Evolutionary conservation across 1,140 invertebrate genomes (phyloP).

Genomic region (Bicyclus anynana): DNA sequence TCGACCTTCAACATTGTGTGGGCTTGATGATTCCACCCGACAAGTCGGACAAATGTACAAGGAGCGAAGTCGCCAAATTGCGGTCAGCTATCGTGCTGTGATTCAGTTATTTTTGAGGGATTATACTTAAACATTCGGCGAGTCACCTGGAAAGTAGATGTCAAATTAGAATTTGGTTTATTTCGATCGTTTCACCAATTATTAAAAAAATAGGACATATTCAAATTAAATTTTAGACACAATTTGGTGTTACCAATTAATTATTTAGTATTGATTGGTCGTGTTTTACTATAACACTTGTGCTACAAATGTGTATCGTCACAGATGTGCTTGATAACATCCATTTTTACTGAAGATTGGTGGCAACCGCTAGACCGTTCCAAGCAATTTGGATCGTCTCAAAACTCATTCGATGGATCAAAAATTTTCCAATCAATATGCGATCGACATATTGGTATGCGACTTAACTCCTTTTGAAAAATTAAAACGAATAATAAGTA

Average conservation of each 20-base stretch:
- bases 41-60: conserved; percentile 31
- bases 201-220: conserved; percentile 44
- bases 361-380: conserved; percentile 26
- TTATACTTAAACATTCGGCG: conserved; percentile 75
- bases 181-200: conserved; percentile 56
- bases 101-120: conserved; percentile 64
- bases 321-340: conserved; percentile 58
- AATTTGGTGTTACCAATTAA: conserved; percentile 65
- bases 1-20: not conserved
- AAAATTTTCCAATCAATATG: not conserved
- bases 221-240: conserved; percentile 42
- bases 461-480: not conserved
- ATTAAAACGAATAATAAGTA: not conserved
- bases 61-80: conserved; percentile 49
- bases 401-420: no score
- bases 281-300: conserved; percentile 45
- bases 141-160: conserved; percentile 75
- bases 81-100: conserved; percentile 60
- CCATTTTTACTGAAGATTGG: conserved; percentile 43
- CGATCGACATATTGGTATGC: not conserved
- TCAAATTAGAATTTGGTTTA: conserved; percentile 76
- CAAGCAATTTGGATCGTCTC: conserved; percentile 1
- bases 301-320: conserved; percentile 43
- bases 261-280: conserved; percentile 26
- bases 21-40: conserved; percentile 32